Evolutionary conservation across 2,797 vertebrate species (phyloP), one percentile per base, ranked within the genome.

Genomic region (Fundulus diaphanus): DNA sequence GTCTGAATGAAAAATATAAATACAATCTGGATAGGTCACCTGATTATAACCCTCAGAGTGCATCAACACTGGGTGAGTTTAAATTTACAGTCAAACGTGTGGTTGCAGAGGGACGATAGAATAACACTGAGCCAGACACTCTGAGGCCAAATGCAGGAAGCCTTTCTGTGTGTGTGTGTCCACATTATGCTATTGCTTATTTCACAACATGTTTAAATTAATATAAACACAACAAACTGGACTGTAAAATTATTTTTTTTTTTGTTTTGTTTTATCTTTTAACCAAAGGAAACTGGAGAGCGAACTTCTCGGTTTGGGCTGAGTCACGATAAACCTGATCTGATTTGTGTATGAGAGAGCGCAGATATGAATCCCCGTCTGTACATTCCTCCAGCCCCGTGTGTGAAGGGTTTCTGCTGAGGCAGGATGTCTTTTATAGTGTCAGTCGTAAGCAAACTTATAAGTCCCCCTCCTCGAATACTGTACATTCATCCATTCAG

Each of bases 61-160:
- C 13, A 57, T n/a, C 49, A 70, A 8, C 49, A 18, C 49, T 37
- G 54, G 52, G 81, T 16, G 70, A 84, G 13, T 44, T 75, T 31
- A 65, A 51, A 46, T 9, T 57, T 69, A 77, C 61, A 18, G 86
- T 78, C 66, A 56, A 75, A 80, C 76, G 68, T 71, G 81, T 31
- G 69, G 74, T 68, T 74, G 79, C 85, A 70, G 52, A 13, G 48
- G 77, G 82, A 86, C 73, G 92, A 90, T 91, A 86, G 85, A 91
- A 92, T 92, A 91, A 90, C 92, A 72, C 82, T 59, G 73, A 91
- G 76, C 65, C 68, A 72, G 83, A 70, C 76, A 35, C 57, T 82
- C 54, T 68, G 70, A 78, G 24, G 82, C 88, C 85, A 86, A 74
- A 37, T 80, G 74, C 9, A 51, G 46, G 27, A 69, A 69, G 44